Base-by-base conservation (phyloP, 2,888 invertebrate genomes). In the Heteromyza rotundicornis region DNA sequence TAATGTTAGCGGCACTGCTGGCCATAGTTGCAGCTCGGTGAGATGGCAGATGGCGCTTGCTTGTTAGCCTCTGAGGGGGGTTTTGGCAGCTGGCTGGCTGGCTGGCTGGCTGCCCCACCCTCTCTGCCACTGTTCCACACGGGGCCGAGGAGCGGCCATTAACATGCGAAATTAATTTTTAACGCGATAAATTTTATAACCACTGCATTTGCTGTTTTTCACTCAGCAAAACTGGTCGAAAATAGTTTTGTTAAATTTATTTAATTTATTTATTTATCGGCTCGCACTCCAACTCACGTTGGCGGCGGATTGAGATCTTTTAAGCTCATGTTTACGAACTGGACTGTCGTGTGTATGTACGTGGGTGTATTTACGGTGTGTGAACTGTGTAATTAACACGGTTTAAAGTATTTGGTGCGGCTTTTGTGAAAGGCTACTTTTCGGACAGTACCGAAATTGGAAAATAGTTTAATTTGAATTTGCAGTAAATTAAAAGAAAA, bases 121-220 rank as follows among this genome's bases (percentile, higher is more conserved):
- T 20, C 20, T 27, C 19, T 10, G 10, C 17, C 44, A 40, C 16
- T 16, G 62, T 36, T 14, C 8, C 36, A 23, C 47, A 27, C 23
- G 40, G 52, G 51, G 22, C 16, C 22, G 54, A 19, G 35, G 36
- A 36, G 32, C 56, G 60, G 47, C 59, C 58, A 62, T 62, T 66
- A 65, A 66, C 66, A 69, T 68, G 66, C 63, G 47, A 70, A 71
- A 71, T 71, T 69, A 68, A 70, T 69, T 70, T 68, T 71, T 66
- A 70, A 69, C 65, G 60, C 68, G 71, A 70, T 69, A 70, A 70
- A 62, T 63, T 64, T 66, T 60, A 68, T 64, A 58, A 52, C 44
- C 54, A 49, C 55, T 64, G 24, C 16, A 47, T 53, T 47, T 49
- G 17, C n/a, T 22, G 10, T 57, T 40, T 20, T 24, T 58, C 40